A percentile compares a stretch with the other conserved stretches of the same genome.
Evolutionary conservation across 35 echinoderm and acorn worm genomes (phyloP).

Genomic region (Strongylocentrotus purpuratus): DNA sequence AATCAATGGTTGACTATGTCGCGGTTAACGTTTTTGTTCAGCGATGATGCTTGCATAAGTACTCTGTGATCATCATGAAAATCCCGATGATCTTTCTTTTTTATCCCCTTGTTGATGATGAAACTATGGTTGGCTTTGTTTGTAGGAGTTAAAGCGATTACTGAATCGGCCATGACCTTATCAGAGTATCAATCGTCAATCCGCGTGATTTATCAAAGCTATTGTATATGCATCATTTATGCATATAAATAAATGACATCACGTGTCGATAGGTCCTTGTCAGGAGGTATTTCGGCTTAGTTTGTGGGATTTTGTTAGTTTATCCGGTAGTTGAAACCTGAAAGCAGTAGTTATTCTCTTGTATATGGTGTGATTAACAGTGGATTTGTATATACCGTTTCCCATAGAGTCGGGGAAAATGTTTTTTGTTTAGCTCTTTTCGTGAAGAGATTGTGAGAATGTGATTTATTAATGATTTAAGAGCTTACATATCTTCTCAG

Average conservation of each 20-base stretch:
- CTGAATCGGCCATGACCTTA: background rate
- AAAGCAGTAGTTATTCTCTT: too few species aligned
- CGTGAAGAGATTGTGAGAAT: too few species aligned
- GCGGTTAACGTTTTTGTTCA: background rate
- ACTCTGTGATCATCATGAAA: background rate
- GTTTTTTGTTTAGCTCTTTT: too few species aligned
- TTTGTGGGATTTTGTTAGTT: background rate
- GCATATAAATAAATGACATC: background rate
- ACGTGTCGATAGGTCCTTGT: background rate
- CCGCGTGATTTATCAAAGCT: background rate
- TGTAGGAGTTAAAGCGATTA: background rate
- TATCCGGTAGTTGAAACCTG: background rate
- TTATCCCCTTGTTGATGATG: slow-evolving; percentile 31
- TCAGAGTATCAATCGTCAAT: background rate
- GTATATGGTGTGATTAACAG: background rate
- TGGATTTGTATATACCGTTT: background rate
- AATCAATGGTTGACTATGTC: background rate
- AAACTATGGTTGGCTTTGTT: background rate
- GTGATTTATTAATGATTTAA: too few species aligned
- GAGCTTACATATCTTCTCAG: too few species aligned
- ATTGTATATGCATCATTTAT: background rate
- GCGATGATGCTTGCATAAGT: background rate
- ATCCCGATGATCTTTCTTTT: background rate
- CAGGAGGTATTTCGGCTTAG: background rate
- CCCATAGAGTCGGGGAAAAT: too few species aligned